Conservation (phyloP, 2,797 vertebrate species). For the Gobionotothen gibberifrons region DNA sequence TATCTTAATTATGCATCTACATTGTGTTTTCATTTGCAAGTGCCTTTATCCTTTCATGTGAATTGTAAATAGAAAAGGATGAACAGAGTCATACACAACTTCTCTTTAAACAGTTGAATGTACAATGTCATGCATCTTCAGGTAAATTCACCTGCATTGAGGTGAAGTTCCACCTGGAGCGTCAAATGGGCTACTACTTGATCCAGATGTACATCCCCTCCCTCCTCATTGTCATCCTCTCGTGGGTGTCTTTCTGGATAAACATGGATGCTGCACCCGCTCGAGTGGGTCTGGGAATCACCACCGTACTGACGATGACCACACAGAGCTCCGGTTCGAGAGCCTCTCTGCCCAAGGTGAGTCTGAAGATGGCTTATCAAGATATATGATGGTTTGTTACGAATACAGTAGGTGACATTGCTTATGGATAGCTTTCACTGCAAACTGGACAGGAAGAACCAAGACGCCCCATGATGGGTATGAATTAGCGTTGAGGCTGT, state of each 20-base stretch:
- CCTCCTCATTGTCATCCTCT: slow-evolving; percentile 94
- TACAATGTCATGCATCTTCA: slow-evolving; percentile 46
- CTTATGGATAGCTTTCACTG: not conserved
- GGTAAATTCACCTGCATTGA: slow-evolving; percentile 97
- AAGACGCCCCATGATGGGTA: not conserved
- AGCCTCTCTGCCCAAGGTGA: slow-evolving; percentile 95
- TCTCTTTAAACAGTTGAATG: not conserved
- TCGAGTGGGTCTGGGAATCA: slow-evolving; percentile 93
- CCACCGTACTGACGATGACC: slow-evolving; percentile 95
- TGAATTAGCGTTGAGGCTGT: not conserved
- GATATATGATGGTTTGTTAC: not conserved
- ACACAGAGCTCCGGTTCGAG: slow-evolving; percentile 95
- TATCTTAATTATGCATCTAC: not conserved
- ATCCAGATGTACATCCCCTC: slow-evolving; percentile 99
- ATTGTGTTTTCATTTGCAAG: not conserved
- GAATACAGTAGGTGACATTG: not conserved
- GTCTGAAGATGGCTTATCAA: slow-evolving; percentile 11
- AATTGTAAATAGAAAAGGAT: not conserved
- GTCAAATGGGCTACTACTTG: slow-evolving; percentile 97
- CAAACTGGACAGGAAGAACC: not conserved
- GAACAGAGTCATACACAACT: not conserved
- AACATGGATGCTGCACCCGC: slow-evolving; percentile 95
- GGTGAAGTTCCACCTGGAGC: slow-evolving; percentile 95
- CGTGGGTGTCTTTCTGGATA: slow-evolving; percentile 97
- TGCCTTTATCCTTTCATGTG: no score